Percentiles rank a stretch among this genome's conserved stretches.
These are phyloP conservation scores for Rostratula benghalensis DNA, from an alignment of 2,113 vertebrate species.

Conservation along the genomic window DNA sequence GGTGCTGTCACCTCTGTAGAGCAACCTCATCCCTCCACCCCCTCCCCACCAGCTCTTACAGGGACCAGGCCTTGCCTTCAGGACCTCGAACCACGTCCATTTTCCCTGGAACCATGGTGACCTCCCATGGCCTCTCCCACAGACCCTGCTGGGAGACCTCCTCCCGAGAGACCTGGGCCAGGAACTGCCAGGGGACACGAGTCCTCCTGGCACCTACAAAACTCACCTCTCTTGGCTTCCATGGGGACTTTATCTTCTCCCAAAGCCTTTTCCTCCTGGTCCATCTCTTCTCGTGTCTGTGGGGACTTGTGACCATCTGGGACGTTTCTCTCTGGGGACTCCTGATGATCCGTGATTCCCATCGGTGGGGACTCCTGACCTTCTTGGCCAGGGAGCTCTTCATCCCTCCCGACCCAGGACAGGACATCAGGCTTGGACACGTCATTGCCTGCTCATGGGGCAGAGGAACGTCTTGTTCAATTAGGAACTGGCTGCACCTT, in stretches of 20 bases:
- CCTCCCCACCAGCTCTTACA: neutral
- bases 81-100: rapidly evolving
- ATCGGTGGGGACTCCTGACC: neutral
- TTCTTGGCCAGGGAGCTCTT: constrained; percentile 21
- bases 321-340: no score
- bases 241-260: no score
- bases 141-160: neutral
- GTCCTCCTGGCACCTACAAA: neutral
- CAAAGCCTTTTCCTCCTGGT: no score
- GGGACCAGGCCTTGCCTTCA: neutral
- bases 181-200: rapidly evolving
- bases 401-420: constrained; percentile 42
- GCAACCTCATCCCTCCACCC: neutral
- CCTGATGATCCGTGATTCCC: rapidly evolving
- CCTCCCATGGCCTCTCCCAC: neutral
- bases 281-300: neutral
- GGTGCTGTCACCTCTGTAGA: neutral
- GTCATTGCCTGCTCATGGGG: constrained; percentile 18
- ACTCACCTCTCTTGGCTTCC: constrained; percentile 51
- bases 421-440: constrained; percentile 54
- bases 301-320: neutral
- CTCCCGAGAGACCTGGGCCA: neutral
- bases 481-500: neutral
- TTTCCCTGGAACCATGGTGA: neutral
- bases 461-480: neutral